phyloP scores from a whole-genome alignment of 2,797 vertebrate species.

The Takifugu rubripes region DNA sequence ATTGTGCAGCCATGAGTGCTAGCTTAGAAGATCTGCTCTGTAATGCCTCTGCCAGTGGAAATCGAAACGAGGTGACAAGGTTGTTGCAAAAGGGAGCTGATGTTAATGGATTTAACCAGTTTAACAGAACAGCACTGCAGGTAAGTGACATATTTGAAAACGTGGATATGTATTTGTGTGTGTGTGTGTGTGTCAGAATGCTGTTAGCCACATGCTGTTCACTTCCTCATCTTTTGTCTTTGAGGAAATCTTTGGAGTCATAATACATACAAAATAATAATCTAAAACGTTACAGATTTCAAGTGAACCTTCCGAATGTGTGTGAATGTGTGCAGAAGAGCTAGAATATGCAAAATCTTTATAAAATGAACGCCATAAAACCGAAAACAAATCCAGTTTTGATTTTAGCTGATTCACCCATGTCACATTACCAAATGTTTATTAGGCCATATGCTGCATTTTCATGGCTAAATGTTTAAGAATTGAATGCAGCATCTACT shows the following conservation, averaged over 20 bases:
- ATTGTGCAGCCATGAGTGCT: conserved; percentile 70
- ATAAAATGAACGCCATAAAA: neutral
- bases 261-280: too few species aligned
- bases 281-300: too few species aligned
- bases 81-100: conserved; percentile 83
- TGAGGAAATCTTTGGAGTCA: too few species aligned
- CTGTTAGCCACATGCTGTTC: too few species aligned
- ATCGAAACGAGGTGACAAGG: conserved; percentile 74
- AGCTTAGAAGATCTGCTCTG: conserved; percentile 68
- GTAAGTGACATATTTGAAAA: conserved; percentile 70
- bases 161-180: neutral
- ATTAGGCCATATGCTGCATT: too few species aligned
- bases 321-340: neutral
- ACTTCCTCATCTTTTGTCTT: too few species aligned
- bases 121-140: conserved; percentile 90
- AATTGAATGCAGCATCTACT: too few species aligned
- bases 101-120: conserved; percentile 86
- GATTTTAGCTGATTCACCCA: neutral
- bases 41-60: conserved; percentile 86
- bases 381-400: neutral
- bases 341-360: neutral
- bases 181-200: neutral
- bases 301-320: neutral
- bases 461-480: too few species aligned
- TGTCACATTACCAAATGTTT: neutral